These are phyloP conservation scores for Micromys minutus DNA, from an alignment of 2,113 vertebrate genomes.

Conservation along the genomic window DNA sequence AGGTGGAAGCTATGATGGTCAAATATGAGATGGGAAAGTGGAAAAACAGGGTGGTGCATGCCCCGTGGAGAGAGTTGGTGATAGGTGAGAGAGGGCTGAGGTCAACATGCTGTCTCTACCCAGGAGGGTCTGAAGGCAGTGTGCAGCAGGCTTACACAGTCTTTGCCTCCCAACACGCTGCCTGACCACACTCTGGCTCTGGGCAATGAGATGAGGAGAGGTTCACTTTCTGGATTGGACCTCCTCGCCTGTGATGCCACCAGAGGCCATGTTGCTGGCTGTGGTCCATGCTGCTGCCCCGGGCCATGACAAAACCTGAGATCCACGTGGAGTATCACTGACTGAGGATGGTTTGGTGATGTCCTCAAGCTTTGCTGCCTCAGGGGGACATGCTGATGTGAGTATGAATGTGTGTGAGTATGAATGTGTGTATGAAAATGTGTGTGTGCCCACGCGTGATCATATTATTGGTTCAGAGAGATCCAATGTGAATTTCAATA, in stretches of 20 bases:
- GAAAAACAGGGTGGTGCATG: not conserved
- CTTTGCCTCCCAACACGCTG: not conserved
- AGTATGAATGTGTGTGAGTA: not conserved
- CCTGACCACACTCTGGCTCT: not conserved
- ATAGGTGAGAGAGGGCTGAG: not conserved
- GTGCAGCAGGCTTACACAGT: not conserved
- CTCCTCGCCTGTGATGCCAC: not conserved
- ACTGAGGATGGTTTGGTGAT: too few relatives aligned
- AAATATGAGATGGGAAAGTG: not conserved
- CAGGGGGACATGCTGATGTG: not conserved
- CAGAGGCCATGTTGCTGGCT: not conserved
- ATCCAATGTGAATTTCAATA: not conserved
- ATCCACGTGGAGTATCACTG: not conserved
- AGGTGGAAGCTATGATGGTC: not conserved
- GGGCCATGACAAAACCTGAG: not conserved
- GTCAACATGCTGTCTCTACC: not conserved
- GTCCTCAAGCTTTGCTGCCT: not conserved
- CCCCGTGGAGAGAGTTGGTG: too few relatives aligned
- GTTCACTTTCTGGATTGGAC: not conserved
- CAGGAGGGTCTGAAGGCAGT: not conserved
- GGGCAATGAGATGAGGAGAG: not conserved
- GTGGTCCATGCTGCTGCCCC: not conserved
- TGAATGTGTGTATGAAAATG: too few relatives aligned
- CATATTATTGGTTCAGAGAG: not conserved
- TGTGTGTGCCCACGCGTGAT: not conserved